These are phyloP conservation scores for Drosophila albomicans DNA, from an alignment of 1,140 invertebrate species.

Conservation along the genomic window DNA sequence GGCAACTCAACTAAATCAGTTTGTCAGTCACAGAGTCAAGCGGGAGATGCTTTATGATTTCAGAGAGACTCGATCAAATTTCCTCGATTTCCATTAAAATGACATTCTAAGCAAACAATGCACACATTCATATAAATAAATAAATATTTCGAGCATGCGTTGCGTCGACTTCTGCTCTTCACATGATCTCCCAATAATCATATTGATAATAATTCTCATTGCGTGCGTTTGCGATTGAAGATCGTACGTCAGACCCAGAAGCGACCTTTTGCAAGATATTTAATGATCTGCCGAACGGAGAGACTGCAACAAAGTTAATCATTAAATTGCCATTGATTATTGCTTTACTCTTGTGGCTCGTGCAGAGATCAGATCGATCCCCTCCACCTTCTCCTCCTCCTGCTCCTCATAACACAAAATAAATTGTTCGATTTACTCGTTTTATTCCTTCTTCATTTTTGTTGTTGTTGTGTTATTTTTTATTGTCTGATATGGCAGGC, in stretches of 20 bases:
- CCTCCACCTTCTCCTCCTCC: not conserved
- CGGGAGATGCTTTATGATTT: slow-evolving; percentile 65
- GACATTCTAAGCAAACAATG: slow-evolving; percentile 66
- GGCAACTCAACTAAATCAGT: slow-evolving; percentile 52
- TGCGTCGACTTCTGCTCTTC: too few relatives aligned
- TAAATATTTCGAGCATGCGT: slow-evolving; percentile 42
- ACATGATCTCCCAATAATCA: not conserved
- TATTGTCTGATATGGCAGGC: slow-evolving; percentile 40
- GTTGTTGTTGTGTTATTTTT: slow-evolving; percentile 14
- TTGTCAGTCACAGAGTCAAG: slow-evolving; percentile 16
- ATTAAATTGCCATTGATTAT: slow-evolving; percentile 82
- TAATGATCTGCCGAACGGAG: slow-evolving; percentile 62
- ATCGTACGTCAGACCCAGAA: slow-evolving; percentile 22
- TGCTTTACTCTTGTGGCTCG: slow-evolving; percentile 64
- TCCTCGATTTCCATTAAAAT: slow-evolving; percentile 77
- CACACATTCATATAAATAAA: slow-evolving; percentile 56
- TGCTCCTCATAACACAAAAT: slow-evolving; percentile 32
- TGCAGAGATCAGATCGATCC: slow-evolving; percentile 47
- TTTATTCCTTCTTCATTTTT: slow-evolving; percentile 42
- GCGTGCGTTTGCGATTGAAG: slow-evolving; percentile 13
- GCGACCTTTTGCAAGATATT: slow-evolving; percentile 51
- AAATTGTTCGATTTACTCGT: slow-evolving; percentile 49
- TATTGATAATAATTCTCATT: not conserved
- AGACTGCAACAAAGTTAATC: slow-evolving; percentile 69
- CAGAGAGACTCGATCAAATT: slow-evolving; percentile 73